Conservation (phyloP, 2,888 invertebrate species). For the Synanthedon tipuliformis region DNA sequence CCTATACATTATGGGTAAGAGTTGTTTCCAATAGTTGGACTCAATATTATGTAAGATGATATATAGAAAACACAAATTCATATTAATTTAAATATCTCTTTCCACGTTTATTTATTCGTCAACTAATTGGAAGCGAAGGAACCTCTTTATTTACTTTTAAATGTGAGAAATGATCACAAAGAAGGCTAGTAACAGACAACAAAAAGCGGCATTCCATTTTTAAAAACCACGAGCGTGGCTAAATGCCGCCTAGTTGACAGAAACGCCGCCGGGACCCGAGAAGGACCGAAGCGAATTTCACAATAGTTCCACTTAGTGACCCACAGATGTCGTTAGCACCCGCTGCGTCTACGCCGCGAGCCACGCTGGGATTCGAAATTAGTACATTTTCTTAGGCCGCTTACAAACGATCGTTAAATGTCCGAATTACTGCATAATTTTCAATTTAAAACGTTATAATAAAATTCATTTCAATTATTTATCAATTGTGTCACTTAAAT, state of each 20-base stretch:
- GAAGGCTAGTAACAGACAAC: conserved; percentile 1
- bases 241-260: conserved; percentile 49
- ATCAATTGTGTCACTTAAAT: too few relatives aligned
- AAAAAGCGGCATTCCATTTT: conserved; percentile 9
- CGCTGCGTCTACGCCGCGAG: conserved; percentile 39
- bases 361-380: conserved; percentile 46
- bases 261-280: conserved; percentile 40
- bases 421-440: too few relatives aligned
- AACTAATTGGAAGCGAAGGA: background rate
- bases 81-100: too few relatives aligned
- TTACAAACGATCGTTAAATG: background rate
- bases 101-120: background rate
- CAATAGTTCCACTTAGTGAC: conserved; percentile 62
- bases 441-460: too few relatives aligned
- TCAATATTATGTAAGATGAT: too few relatives aligned
- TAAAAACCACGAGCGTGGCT: conserved; percentile 56
- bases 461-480: too few relatives aligned
- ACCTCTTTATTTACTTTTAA: background rate
- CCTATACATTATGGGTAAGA: too few relatives aligned
- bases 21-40: too few relatives aligned
- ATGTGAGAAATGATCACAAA: background rate
- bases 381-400: conserved; percentile 12
- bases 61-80: too few relatives aligned
- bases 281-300: conserved; percentile 51
- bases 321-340: conserved; percentile 65